A percentile compares a stretch with the other conserved stretches of the same genome.
These are phyloP conservation scores for Aphaenogaster ashmeadi DNA, from an alignment of 1,140 invertebrate genomes.

Conservation along the genomic window DNA sequence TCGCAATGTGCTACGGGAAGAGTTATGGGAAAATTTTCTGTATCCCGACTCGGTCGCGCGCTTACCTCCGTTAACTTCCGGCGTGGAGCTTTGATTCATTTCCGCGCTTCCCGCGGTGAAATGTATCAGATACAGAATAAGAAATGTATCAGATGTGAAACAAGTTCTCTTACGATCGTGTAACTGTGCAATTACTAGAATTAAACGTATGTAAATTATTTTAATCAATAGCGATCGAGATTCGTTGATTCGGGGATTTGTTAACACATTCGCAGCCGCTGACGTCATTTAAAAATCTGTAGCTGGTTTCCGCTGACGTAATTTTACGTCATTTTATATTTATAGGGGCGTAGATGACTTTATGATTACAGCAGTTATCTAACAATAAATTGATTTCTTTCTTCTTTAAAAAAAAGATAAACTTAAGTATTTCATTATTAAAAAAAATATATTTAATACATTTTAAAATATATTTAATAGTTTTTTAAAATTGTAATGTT, in stretches of 20 bases:
- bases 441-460: no score
- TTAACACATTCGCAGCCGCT: no score
- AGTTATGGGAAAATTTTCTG: slow-evolving; percentile 60
- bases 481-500: no score
- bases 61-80: slow-evolving; percentile 50
- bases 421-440: no score
- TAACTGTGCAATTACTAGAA: slow-evolving; percentile 6
- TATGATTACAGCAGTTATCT: no score
- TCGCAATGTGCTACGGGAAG: slow-evolving; percentile 50
- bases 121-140: slow-evolving; percentile 3
- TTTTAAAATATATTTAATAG: no score
- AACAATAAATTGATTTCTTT: no score
- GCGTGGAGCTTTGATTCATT: slow-evolving; percentile 41
- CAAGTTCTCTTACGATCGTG: background rate
- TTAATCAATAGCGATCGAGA: background rate
- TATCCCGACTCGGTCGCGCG: slow-evolving; percentile 50
- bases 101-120: slow-evolving; percentile 15
- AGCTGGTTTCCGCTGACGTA: no score
- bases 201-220: background rate
- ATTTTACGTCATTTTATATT: no score
- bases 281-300: no score
- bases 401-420: no score
- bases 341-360: no score
- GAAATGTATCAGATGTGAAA: background rate
- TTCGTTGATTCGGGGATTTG: background rate